Base-by-base conservation (phyloP, 2,888 invertebrate species). In the Scrobipalpa costella region DNA sequence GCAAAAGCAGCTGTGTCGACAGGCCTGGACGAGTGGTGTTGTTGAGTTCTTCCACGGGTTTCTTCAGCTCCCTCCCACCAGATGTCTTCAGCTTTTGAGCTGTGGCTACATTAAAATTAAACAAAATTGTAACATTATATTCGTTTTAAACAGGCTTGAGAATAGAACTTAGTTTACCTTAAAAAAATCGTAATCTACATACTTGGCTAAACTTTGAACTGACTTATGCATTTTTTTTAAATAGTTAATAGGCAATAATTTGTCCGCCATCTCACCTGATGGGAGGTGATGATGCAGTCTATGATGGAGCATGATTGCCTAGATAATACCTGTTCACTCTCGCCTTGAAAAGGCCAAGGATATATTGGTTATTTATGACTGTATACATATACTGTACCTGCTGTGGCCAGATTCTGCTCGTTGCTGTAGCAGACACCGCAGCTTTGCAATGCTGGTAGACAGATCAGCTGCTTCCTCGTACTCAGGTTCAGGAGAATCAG, bases 391-490 rank as follows among this genome's bases (percentile, higher is more conserved):
- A 27, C 27, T 27, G 27, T 27, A 55, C 55, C 55, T 55, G 33
- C 27, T 34, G 15, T 55, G 27, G 7, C 55, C 55, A 34, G 55
- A 33, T n/a, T 55, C 55, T 0, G 85, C 85, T 1, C 84, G 71
- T 68, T 95, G 94, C 72, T 94, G 94, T 69, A 95, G 83, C 71
- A 95, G 80, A 58, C 92, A 93, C 60, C 95, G 83, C 59, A 95
- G 83, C 79, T 94, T 94, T 57, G 95, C 95, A 74, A 95, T 95
- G 73, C 94, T 94, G 65, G 94, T 93, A 63, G 95, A 94, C 60
- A 95, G 93, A 81, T 95, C 95, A 0, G 94, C 94, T 0, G 94
- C 92, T 74, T 95, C 95, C 78, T 95, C 95, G 77, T 95, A 95
- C 80, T 95, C 94, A 47, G 95, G 95, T 75, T 95, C 94, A 0